phyloP scores from a whole-genome alignment of 2,888 invertebrate species.

The Coleophora deauratella region DNA sequence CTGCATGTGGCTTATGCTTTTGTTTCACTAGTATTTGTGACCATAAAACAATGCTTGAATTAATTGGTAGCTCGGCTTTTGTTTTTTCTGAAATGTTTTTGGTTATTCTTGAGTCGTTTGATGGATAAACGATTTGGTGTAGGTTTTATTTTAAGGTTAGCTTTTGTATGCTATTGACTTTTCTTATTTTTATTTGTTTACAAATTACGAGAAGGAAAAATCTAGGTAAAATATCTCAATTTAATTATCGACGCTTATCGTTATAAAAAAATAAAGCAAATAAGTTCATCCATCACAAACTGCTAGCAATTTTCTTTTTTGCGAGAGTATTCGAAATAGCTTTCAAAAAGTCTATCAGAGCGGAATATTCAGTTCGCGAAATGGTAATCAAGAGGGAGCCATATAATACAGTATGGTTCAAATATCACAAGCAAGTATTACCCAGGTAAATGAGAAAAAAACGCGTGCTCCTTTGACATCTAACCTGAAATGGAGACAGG shows the following conservation, averaged over 20 bases:
- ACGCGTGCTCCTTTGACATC: slow-evolving; percentile 24
- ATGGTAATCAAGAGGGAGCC: slow-evolving; percentile 63
- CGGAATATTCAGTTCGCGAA: slow-evolving; percentile 65
- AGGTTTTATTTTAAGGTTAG: no score
- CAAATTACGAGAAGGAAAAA: no score
- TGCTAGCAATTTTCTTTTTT: slow-evolving; percentile 46
- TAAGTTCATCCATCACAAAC: slow-evolving; percentile 22
- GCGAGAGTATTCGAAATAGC: slow-evolving; percentile 36
- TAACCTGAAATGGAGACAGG: slow-evolving; percentile 5
- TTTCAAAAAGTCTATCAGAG: slow-evolving; percentile 63
- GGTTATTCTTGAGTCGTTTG: neutral
- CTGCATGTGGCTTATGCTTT: slow-evolving; percentile 68
- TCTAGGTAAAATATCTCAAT: no score
- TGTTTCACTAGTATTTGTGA: slow-evolving; percentile 56
- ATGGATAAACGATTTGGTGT: neutral
- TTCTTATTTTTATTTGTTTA: no score
- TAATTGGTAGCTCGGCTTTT: slow-evolving; percentile 40
- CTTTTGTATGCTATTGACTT: no score
- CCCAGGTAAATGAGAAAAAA: slow-evolving; percentile 49
- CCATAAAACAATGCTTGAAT: slow-evolving; percentile 54
- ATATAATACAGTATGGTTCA: slow-evolving; percentile 65
- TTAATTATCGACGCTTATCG: no score
- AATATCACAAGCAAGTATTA: slow-evolving; percentile 63
- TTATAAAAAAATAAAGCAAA: slow-evolving; percentile 3
- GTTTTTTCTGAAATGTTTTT: neutral